Evolutionary conservation across 53 echinoderm and acorn worm genomes (phyloP).

Genomic region (Crossaster papposus): DNA sequence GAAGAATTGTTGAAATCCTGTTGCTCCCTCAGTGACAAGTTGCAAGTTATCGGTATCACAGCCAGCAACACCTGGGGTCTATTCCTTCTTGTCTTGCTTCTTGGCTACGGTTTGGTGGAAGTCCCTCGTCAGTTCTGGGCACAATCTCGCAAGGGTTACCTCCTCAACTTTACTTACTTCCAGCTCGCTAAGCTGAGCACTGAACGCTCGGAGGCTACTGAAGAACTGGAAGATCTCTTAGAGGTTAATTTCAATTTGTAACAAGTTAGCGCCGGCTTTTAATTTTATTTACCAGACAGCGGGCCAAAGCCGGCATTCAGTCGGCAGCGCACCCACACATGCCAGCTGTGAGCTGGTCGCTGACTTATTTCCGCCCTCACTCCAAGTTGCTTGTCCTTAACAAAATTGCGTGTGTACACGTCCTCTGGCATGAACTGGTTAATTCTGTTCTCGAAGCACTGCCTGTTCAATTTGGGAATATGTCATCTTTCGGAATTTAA

Average conservation of each 20-base stretch:
- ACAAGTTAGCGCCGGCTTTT: too few relatives aligned
- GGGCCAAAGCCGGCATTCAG: too few relatives aligned
- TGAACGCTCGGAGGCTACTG: slow-evolving; percentile 96
- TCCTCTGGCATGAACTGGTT: too few relatives aligned
- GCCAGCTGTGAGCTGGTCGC: too few relatives aligned
- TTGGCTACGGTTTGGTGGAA: slow-evolving; percentile 97
- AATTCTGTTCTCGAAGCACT: too few relatives aligned
- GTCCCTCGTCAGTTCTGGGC: slow-evolving; percentile 96
- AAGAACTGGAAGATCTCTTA: slow-evolving; percentile 92
- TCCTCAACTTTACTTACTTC: slow-evolving; percentile 86
- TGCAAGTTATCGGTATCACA: slow-evolving; percentile 95
- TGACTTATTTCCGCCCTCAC: too few relatives aligned
- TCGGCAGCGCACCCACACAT: too few relatives aligned
- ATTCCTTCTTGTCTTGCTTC: slow-evolving; percentile 88
- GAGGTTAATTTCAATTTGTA: slow-evolving; percentile 86
- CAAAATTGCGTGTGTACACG: too few relatives aligned
- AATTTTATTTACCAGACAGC: too few relatives aligned
- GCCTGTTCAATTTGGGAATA: too few relatives aligned
- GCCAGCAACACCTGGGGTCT: slow-evolving; percentile 99
- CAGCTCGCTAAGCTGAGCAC: slow-evolving; percentile 94
- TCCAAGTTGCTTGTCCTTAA: too few relatives aligned
- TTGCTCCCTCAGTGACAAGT: slow-evolving; percentile 66
- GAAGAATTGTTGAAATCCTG: neutral
- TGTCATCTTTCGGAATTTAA: too few relatives aligned
- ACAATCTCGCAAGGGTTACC: slow-evolving; percentile 82